Base-by-base conservation (phyloP, 2,888 invertebrate genomes). In the Pemphredon lugubris region DNA sequence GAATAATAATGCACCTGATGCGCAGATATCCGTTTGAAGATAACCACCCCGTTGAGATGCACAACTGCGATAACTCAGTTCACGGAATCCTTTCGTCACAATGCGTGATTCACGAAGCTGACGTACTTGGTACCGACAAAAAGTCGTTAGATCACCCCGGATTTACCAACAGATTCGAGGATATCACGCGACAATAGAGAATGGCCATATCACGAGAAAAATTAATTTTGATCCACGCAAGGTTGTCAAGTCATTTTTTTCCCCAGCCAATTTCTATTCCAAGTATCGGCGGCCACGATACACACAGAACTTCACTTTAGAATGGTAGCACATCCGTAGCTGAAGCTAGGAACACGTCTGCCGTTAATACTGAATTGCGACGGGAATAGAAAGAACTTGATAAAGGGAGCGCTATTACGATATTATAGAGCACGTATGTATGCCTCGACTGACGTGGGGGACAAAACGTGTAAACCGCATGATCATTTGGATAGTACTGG, bases 401-500 rank as follows among this genome's bases (percentile, higher is more conserved):
- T 2, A 6, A 23, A 40, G 9, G 4, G 14, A 40, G 16, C 16
- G 40, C 6, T 6, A 18, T 5, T 34, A 11, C 26, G 40, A 40
- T 40, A 40, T 40, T 40, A 4, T 13, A 7, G n/a, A 13, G 37
- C 42, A 14, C 20, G 18, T 69, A 45, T 26, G 44, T 30, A 34
- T 26, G 30, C 34, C 23, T 23, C 30, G 40, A 37, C 9, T 9
- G 44, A 51, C 23, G 26, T 51, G 14, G 39, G 13, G 32, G 14
- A 45, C 30, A 48, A 45, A 60, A 42, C 58, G 51, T 73, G 65
- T 54, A 63, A 47, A 47, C 75, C 60, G 70, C 51, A 64, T 68
- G 75, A 59, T 75, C 48, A 65, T 64, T 54, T 60, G 63, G 60
- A 64, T 63, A 64, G 50, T 73, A 80, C 80, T 80, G 72, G 73